Base-by-base conservation (phyloP, 2,888 invertebrate genomes). In the Disparrhopalites patrizii region DNA sequence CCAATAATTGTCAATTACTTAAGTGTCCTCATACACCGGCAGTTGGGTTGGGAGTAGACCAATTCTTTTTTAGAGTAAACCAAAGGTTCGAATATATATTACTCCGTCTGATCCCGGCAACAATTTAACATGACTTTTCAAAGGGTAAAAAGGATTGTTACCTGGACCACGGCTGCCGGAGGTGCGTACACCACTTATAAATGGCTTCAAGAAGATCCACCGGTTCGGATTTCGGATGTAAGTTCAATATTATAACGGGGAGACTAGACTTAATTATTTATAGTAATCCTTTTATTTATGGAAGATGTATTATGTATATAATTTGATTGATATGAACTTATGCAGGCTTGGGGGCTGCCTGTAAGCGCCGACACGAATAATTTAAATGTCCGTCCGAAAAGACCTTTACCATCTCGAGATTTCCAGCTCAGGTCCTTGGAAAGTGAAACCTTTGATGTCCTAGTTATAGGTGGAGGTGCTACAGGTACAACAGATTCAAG, bases 401-500 rank as follows among this genome's bases (percentile, higher is more conserved):
- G 90, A 51, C 87, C 87, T 0, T 81, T 94, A 58, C 93, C 93
- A 1, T 83, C 88, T 7, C 83, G 96, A 70, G 82, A 85, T 27
- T 89, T 92, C 1, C 92, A 94, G 80, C 81, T 96, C 23, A 84
- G 87, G 71, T 84, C 85, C 0, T 81, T 96, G 33, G 87, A 91
- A 79, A 75, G 76, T 2, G 90, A 90, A 25, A 85, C 87, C 56
- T 96, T 90, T 80, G 95, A 99, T 80, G 85, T 99, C 31, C 85
- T 99, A 40, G 91, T 99, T 73, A 89, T 99, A 74, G 99, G 99
- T 0, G 96, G 96, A 0, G 99, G 99, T 50, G 98, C 98, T 36
- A 98, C 99, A 0, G 99, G 99, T 1, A n/a, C n/a, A n/a, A n/a
- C n/a, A n/a, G n/a, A n/a, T n/a, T n/a, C n/a, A n/a, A n/a, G n/a